Conservation (phyloP, 2,797 vertebrate genomes). For the Gymnodraco acuticeps region DNA sequence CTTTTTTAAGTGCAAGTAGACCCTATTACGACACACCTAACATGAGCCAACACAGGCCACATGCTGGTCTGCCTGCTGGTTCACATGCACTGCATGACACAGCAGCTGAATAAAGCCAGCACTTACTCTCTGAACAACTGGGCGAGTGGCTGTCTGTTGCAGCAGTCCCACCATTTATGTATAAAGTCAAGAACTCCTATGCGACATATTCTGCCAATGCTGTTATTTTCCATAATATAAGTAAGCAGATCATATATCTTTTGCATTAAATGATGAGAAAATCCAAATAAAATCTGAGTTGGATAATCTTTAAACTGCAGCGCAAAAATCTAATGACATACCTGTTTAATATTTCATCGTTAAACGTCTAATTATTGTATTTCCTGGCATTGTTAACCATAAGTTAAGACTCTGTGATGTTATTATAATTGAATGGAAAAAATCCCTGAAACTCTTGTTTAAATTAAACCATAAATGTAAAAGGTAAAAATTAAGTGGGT, state of each 20-base stretch:
- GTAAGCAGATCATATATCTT: slow-evolving; percentile 3
- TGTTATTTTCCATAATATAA: slow-evolving; percentile 22
- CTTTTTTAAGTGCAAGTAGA: slow-evolving; percentile 73
- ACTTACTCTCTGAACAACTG: slow-evolving; percentile 79
- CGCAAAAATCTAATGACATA: slow-evolving; percentile 37
- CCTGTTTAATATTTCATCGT: slow-evolving; percentile 16
- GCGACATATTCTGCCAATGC: slow-evolving; percentile 26
- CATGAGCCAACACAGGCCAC: slow-evolving; percentile 79
- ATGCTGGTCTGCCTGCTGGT: slow-evolving; percentile 81
- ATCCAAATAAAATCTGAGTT: slow-evolving; percentile 20
- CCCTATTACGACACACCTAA: slow-evolving; percentile 81
- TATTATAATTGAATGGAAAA: slow-evolving; percentile 48
- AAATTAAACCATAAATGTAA: slow-evolving; percentile 72
- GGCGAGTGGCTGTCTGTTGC: slow-evolving; percentile 71
- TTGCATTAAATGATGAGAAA: slow-evolving; percentile 5
- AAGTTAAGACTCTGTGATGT: slow-evolving; percentile 46
- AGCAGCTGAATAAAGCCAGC: slow-evolving; percentile 82
- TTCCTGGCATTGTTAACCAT: slow-evolving; percentile 30
- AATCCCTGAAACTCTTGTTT: slow-evolving; percentile 52
- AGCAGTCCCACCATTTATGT: slow-evolving; percentile 37
- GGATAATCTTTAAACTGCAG: slow-evolving; percentile 33
- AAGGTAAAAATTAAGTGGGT: slow-evolving; percentile 67
- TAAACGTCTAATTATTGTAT: slow-evolving; percentile 33
- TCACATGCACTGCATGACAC: slow-evolving; percentile 82
- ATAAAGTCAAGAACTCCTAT: slow-evolving; percentile 23